phyloP scores from a whole-genome alignment of 2,113 vertebrate species.

The Coptodon rendalli region DNA sequence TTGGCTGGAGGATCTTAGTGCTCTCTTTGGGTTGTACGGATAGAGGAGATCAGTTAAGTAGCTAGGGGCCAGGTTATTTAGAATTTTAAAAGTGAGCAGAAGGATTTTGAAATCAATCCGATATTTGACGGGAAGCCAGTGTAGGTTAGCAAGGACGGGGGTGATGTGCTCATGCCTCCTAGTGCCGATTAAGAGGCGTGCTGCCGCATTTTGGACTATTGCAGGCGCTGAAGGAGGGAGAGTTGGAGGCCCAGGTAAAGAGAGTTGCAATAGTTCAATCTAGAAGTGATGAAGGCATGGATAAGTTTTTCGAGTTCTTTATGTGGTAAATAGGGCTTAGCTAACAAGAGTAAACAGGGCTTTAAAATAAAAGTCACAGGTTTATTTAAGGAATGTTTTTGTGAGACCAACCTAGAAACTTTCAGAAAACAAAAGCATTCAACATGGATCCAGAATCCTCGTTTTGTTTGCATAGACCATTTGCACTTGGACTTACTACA shows the following conservation, averaged over 20 bases:
- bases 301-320: not conserved
- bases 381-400: not conserved
- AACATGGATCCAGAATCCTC: not conserved
- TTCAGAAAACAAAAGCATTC: not conserved
- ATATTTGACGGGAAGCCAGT: not conserved
- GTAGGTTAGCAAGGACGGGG: not conserved
- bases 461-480: not conserved
- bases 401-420: not conserved
- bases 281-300: not conserved
- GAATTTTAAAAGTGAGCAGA: not conserved
- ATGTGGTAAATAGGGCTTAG: not conserved
- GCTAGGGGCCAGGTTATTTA: not conserved
- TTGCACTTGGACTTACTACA: not conserved
- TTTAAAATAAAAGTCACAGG: not conserved
- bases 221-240: not conserved
- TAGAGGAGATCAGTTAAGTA: fast-evolving
- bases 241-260: not conserved
- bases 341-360: not conserved
- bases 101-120: not conserved
- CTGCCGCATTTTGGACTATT: not conserved
- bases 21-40: not conserved
- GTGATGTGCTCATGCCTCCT: not conserved
- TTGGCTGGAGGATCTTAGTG: not conserved
- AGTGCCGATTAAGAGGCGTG: not conserved
- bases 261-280: not conserved